Conservation (phyloP, 1,140 invertebrate species). For the Brachionus paranguensis region DNA sequence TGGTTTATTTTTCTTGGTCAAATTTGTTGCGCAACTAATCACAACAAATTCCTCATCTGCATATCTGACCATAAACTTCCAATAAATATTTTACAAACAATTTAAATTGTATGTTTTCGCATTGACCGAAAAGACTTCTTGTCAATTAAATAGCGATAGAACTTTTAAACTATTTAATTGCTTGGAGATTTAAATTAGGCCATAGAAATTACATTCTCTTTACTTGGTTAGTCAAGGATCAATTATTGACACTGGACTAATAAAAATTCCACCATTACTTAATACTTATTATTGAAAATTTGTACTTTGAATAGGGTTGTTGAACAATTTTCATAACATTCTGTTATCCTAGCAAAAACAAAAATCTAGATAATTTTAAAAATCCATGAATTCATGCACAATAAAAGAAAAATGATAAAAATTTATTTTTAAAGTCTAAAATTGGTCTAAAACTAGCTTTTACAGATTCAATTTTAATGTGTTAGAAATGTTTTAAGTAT, state of each 20-base stretch:
- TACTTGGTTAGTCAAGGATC: background rate
- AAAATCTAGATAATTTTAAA: too few species aligned
- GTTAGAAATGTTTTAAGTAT: too few species aligned
- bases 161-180: background rate
- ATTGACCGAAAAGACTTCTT: background rate
- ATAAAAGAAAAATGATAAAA: too few species aligned
- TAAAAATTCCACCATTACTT: too few species aligned
- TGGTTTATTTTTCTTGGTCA: background rate
- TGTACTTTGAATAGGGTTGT: too few species aligned
- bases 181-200: background rate
- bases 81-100: background rate
- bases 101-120: background rate
- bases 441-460: too few species aligned
- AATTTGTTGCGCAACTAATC: background rate
- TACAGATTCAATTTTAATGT: too few species aligned
- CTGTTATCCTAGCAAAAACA: too few species aligned
- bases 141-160: background rate
- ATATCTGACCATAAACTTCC: background rate
- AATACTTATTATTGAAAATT: too few species aligned
- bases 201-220: background rate
- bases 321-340: too few species aligned
- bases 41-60: background rate
- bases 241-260: background rate
- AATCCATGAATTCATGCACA: too few species aligned
- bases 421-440: too few species aligned